Base-by-base conservation (phyloP, 2,888 invertebrate genomes). In the Chouioia cunea region DNA sequence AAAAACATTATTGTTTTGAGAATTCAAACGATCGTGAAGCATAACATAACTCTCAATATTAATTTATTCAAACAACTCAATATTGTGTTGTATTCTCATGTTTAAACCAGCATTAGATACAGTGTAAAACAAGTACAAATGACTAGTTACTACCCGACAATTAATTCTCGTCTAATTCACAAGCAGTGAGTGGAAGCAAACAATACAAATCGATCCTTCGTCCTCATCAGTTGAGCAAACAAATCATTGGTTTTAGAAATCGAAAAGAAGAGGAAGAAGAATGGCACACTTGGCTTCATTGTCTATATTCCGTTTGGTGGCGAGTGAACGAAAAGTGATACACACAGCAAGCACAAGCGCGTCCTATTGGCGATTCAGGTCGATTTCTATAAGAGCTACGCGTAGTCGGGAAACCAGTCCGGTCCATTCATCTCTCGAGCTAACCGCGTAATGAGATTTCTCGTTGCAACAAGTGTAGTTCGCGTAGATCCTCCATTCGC, bases 311-410 rank as follows among this genome's bases (percentile, higher is more conserved):
- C 16, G 15, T 22, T 18, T 36, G 36, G 12, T 6, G 4, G 65
- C 27, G 48, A 65, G n/a, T n/a, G n/a, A 71, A 57, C 69, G 64
- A 57, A 66, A 65, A 65, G 65, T 62, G 52, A 68, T 69, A 65
- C 56, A n/a, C n/a, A 50, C 50, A 56, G 48, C 53, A 8, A 18
- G 20, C 18, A 48, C 2, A 15, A 43, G 18, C 10, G 64, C 64
- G 64, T 70, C 60, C 73, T 63, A 76, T 70, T 63, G 66, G 56
- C 62, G 73, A 76, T 75, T 70, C 70, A 74, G 77, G 77, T 74
- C 77, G 74, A 77, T 76, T 74, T 77, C 75, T 75, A 76, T 65
- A 62, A 22, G n/a, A 12, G n/a, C 16, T 22, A 15, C 20, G 50
- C 52, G 46, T 20, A 23, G 14, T 8, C 22, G 16, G 46, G 62